A percentile compares a stretch with the other conserved stretches of the same genome.
Evolutionary conservation across 2,113 vertebrate genomes (phyloP).

Genomic region (Leucopsar rothschildi): DNA sequence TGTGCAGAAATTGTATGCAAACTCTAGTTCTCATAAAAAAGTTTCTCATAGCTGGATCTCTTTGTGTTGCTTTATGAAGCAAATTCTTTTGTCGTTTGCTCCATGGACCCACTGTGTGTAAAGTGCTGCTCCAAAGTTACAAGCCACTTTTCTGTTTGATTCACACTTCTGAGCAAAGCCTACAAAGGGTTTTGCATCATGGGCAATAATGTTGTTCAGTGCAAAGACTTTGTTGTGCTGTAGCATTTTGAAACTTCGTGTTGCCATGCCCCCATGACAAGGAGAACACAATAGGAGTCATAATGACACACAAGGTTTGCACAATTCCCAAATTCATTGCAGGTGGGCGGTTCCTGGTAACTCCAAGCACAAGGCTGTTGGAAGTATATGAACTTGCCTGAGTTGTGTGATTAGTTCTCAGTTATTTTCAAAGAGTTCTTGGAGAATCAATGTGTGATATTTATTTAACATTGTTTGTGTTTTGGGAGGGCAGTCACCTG

Average conservation of each 20-base stretch:
- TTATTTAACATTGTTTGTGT: neutral
- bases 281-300: neutral
- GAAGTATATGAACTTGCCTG: neutral
- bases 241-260: neutral
- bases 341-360: neutral
- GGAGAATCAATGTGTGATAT: neutral
- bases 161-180: neutral
- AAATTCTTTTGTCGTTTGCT: neutral
- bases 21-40: neutral
- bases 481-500: neutral
- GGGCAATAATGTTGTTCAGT: neutral
- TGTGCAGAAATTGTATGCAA: neutral
- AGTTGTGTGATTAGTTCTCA: neutral
- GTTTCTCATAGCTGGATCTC: neutral
- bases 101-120: neutral
- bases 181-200: neutral
- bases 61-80: neutral
- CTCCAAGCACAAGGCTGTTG: neutral
- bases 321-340: neutral
- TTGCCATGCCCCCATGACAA: conserved; percentile 24
- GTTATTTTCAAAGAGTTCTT: neutral
- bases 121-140: neutral
- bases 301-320: conserved; percentile 13
- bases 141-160: neutral
- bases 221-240: neutral